Evolutionary conservation across 2,888 invertebrate species (phyloP).

Genomic region (Ormyrus labotus): DNA sequence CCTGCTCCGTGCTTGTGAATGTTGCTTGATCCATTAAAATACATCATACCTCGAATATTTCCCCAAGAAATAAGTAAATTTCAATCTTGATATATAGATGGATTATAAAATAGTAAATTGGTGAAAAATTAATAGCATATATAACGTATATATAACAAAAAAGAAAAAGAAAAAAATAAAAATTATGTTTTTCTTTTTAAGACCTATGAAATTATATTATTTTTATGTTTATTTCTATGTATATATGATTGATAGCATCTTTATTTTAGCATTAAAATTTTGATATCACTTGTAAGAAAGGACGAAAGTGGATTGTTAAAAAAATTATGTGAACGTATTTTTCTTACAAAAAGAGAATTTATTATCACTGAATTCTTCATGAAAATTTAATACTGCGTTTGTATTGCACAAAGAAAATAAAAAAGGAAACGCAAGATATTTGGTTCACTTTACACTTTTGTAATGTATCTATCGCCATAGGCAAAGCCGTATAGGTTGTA

Average conservation of each 20-base stretch:
- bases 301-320: conserved; percentile 37
- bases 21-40: conserved; percentile 46
- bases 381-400: conserved; percentile 54
- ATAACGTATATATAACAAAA: conserved; percentile 24
- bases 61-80: conserved; percentile 22
- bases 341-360: conserved; percentile 51
- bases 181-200: conserved; percentile 12
- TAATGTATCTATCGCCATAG: conserved; percentile 49
- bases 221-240: conserved; percentile 38
- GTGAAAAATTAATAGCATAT: conserved; percentile 36
- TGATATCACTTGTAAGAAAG: background rate
- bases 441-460: conserved; percentile 52
- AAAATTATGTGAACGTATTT: conserved; percentile 43
- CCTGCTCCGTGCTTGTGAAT: conserved; percentile 51
- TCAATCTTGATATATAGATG: conserved; percentile 35
- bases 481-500: conserved; percentile 50
- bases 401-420: conserved; percentile 52
- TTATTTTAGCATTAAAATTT: conserved; percentile 34
- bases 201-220: background rate
- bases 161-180: conserved; percentile 5
- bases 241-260: conserved; percentile 25
- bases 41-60: conserved; percentile 38
- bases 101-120: conserved; percentile 43
- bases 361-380: conserved; percentile 50
- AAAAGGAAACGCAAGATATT: conserved; percentile 29